Conservation (phyloP, 92 coral and sea anemone species). For the Zoanthus sansibaricus region DNA sequence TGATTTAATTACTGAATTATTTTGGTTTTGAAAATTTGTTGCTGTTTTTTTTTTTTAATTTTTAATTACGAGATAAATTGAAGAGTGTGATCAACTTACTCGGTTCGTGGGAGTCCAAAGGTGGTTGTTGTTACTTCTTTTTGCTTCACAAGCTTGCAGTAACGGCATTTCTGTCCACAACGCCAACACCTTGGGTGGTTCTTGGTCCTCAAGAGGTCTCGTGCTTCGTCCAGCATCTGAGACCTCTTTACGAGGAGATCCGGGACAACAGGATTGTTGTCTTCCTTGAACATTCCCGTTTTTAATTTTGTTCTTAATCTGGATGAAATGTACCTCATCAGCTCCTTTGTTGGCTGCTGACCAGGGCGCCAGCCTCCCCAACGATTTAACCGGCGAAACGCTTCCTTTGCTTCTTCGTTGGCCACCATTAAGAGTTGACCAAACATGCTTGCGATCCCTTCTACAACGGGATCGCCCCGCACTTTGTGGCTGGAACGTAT, state of each 20-base stretch:
- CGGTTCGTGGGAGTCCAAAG: constrained; percentile 33
- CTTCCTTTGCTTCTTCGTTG: not conserved
- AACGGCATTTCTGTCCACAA: constrained; percentile 34
- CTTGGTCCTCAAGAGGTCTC: not conserved
- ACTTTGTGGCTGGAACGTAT: constrained; percentile 28
- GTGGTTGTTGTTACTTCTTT: constrained; percentile 17
- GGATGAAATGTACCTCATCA: not conserved
- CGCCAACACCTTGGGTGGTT: constrained; percentile 44
- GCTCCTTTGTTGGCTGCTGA: not conserved
- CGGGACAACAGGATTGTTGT: not conserved
- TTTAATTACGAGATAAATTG: not conserved
- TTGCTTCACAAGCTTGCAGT: constrained; percentile 8
- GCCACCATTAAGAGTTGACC: not conserved
- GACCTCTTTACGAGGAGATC: not conserved
- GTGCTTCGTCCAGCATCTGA: not conserved
- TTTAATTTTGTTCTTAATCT: not conserved
- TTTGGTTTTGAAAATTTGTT: not conserved
- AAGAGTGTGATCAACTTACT: constrained; percentile 19
- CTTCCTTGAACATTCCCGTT: not conserved
- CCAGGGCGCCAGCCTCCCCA: constrained; percentile 9
- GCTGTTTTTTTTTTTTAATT: not conserved
- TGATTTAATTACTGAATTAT: not conserved
- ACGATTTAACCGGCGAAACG: not conserved
- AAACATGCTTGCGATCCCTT: not conserved
- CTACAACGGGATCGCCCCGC: not conserved